These are phyloP conservation scores for human DNA, from an alignment of 2,113 vertebrate genomes.

Conservation along the genomic window DNA sequence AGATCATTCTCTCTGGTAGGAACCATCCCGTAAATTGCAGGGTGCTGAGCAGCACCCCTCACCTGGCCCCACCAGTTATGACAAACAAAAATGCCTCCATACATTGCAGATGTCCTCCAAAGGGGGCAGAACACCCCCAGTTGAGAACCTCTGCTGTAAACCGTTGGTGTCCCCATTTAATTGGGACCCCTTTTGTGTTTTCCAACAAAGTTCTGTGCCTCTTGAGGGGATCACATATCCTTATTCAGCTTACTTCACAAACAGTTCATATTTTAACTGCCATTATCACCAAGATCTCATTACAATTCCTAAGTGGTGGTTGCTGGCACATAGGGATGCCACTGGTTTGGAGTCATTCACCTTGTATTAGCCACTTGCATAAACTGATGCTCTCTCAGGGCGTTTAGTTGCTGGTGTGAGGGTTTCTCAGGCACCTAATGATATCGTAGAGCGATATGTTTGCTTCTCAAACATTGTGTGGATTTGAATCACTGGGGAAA, in stretches of 20 bases:
- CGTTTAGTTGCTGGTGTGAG: neutral
- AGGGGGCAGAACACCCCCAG: neutral
- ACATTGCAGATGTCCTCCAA: neutral
- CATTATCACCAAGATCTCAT: fast-evolving
- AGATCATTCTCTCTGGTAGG: neutral
- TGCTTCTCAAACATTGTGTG: fast-evolving
- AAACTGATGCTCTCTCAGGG: neutral
- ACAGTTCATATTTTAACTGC: fast-evolving
- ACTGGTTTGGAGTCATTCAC: neutral
- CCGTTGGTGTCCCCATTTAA: neutral
- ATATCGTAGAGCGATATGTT: fast-evolving
- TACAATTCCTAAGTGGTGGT: fast-evolving
- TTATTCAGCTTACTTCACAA: neutral
- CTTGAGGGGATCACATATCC: neutral
- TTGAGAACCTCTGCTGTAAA: neutral
- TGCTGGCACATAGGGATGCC: fast-evolving
- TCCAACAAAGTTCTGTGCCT: neutral
- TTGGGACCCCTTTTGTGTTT: neutral
- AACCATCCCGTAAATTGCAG: fast-evolving
- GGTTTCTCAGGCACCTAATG: neutral
- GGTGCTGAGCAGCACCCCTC: neutral
- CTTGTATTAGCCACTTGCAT: neutral
- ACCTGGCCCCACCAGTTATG: fast-evolving
- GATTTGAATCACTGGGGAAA: neutral
- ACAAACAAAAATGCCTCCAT: neutral